Evolutionary conservation across 2,888 invertebrate genomes (phyloP).

Genomic region (Lycaena phlaeas): DNA sequence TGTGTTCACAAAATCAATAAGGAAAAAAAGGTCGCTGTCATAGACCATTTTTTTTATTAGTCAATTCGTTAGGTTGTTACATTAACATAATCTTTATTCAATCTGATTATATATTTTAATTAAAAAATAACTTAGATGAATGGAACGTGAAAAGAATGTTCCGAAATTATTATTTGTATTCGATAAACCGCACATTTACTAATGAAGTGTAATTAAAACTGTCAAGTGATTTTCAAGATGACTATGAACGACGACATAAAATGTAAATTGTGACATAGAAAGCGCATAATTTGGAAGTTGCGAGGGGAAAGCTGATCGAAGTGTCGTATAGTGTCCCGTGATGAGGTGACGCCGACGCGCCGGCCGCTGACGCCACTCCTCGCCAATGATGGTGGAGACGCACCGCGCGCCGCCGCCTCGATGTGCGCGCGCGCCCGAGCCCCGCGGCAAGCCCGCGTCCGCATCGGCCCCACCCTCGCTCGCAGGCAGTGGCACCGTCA

Average conservation of each 20-base stretch:
- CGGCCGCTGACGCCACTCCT: constrained; percentile 65
- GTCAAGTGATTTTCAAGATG: not conserved
- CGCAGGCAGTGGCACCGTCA: constrained; percentile 60
- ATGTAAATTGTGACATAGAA: constrained; percentile 1
- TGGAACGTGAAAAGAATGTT: not conserved
- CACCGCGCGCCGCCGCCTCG: constrained; percentile 63
- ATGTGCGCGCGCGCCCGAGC: constrained; percentile 58
- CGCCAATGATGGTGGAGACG: constrained; percentile 71
- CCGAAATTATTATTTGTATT: not conserved
- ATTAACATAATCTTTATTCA: not conserved
- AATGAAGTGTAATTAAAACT: too few species aligned
- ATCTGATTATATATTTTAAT: too few species aligned
- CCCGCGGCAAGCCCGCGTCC: constrained; percentile 63
- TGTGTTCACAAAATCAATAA: too few species aligned
- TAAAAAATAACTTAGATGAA: not conserved
- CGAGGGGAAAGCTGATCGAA: constrained; percentile 15
- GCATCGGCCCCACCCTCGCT: constrained; percentile 73
- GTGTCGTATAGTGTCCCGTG: constrained; percentile 29
- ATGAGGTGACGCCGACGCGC: constrained; percentile 66
- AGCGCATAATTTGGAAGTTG: not conserved
- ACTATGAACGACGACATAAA: not conserved
- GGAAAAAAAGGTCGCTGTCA: not conserved
- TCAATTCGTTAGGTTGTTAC: too few species aligned
- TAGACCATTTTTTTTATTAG: too few species aligned
- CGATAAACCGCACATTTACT: too few species aligned